A percentile compares a stretch with the other conserved stretches of the same genome.
phyloP scores from a whole-genome alignment of 2,113 vertebrate species.

The Leucosticte australis region DNA sequence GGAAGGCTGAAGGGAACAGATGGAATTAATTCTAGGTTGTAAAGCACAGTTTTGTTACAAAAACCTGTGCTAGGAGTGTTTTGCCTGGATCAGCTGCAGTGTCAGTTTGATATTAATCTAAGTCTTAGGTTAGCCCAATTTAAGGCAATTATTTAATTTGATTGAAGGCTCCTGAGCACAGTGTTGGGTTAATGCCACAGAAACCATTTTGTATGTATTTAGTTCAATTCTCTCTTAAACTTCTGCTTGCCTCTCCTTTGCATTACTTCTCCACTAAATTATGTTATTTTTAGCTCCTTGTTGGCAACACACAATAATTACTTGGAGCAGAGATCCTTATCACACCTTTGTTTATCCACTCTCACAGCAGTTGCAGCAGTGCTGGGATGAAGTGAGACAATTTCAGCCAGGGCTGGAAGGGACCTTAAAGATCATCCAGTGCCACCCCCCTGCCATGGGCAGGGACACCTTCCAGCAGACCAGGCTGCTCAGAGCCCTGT shows the following conservation, averaged over 20 bases:
- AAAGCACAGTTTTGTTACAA: not conserved
- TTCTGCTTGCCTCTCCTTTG: not conserved
- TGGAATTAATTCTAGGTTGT: not conserved
- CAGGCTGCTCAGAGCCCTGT: not conserved
- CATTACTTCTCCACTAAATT: not conserved
- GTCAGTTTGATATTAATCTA: not conserved
- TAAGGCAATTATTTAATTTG: not conserved
- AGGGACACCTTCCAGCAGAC: not conserved
- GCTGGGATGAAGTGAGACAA: not conserved
- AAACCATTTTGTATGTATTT: not conserved
- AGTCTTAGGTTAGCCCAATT: not conserved
- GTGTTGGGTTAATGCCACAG: not conserved
- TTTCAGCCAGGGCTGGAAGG: not conserved
- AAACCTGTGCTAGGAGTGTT: not conserved
- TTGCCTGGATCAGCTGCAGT: not conserved
- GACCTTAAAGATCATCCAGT: too few relatives aligned
- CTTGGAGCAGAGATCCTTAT: not conserved
- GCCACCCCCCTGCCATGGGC: not conserved
- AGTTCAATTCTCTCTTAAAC: not conserved
- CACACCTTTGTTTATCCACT: not conserved
- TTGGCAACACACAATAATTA: not conserved
- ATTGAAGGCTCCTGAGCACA: not conserved
- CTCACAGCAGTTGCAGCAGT: not conserved
- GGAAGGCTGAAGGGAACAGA: not conserved
- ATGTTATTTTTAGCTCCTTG: not conserved